These are phyloP conservation scores for Stenurella melanura DNA, from an alignment of 2,888 invertebrate genomes.

Conservation along the genomic window DNA sequence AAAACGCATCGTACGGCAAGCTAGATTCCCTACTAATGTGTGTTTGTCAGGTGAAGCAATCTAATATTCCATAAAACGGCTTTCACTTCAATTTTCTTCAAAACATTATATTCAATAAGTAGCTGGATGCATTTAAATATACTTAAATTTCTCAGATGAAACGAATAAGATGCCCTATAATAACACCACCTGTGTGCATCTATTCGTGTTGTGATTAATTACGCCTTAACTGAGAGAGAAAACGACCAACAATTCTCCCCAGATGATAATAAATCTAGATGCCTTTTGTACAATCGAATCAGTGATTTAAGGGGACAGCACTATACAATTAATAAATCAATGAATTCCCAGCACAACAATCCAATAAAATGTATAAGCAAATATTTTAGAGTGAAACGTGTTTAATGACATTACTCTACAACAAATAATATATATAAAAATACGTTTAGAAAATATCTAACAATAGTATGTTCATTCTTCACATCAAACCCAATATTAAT, in stretches of 20 bases:
- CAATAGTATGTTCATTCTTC: too few relatives aligned
- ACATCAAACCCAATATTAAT: too few relatives aligned
- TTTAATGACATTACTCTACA: neutral
- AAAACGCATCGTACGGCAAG: too few relatives aligned
- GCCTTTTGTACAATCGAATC: conserved; percentile 1
- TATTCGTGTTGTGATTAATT: neutral
- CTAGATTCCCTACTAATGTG: too few relatives aligned
- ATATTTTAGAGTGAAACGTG: neutral
- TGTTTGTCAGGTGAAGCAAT: too few relatives aligned
- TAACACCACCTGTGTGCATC: neutral
- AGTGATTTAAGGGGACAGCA: conserved; percentile 2
- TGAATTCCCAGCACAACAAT: conserved; percentile 6
- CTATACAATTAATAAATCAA: neutral
- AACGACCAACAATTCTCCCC: neutral
- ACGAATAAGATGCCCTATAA: neutral
- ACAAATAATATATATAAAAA: too few relatives aligned
- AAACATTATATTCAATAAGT: too few relatives aligned
- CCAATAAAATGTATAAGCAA: conserved; percentile 6
- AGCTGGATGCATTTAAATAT: too few relatives aligned
- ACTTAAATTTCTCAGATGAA: neutral
- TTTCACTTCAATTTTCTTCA: too few relatives aligned
- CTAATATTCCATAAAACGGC: too few relatives aligned
- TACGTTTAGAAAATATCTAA: too few relatives aligned
- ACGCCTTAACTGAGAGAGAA: neutral
- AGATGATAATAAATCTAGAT: neutral